Conservation (phyloP, 1,140 invertebrate species). For the Nephila pilipes region DNA sequence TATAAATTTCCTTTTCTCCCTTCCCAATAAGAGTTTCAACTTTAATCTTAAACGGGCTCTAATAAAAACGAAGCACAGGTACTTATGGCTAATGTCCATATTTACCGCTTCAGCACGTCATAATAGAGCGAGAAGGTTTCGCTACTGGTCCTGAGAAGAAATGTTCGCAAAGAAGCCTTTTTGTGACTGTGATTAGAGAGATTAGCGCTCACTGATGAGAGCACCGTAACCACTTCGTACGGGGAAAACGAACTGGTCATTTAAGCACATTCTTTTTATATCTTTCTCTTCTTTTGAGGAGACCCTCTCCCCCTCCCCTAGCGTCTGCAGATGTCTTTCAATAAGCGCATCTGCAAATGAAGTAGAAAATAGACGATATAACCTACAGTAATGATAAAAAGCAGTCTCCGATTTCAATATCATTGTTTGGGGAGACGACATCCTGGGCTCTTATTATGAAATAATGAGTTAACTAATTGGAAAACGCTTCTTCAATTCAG, state of each 20-base stretch:
- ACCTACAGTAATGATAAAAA: slow-evolving; percentile 40
- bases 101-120: slow-evolving; percentile 77
- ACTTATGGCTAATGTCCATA: slow-evolving; percentile 77
- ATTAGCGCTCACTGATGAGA: slow-evolving; percentile 74
- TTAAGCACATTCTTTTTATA: slow-evolving; percentile 62
- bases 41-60: slow-evolving; percentile 75
- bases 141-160: slow-evolving; percentile 14
- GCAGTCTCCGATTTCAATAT: slow-evolving; percentile 19
- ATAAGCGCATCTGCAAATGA: slow-evolving; percentile 60
- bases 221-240: slow-evolving; percentile 43
- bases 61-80: slow-evolving; percentile 77
- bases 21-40: slow-evolving; percentile 74
- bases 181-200: slow-evolving; percentile 74
- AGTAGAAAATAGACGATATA: slow-evolving; percentile 61
- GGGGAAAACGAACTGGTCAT: slow-evolving; percentile 52
- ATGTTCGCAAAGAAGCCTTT: slow-evolving; percentile 45
- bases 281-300: slow-evolving; percentile 3
- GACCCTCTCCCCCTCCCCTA: neutral
- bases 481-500: slow-evolving; percentile 26
- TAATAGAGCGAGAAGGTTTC: slow-evolving; percentile 71
- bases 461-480: slow-evolving; percentile 60
- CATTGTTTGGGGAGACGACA: slow-evolving; percentile 3
- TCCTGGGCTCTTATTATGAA: slow-evolving; percentile 28
- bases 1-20: slow-evolving; percentile 65
- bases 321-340: slow-evolving; percentile 13